A percentile compares a stretch with the other conserved stretches of the same genome.
phyloP scores from a whole-genome alignment of 1,140 invertebrate species.

The Cryptotermes secundus region DNA sequence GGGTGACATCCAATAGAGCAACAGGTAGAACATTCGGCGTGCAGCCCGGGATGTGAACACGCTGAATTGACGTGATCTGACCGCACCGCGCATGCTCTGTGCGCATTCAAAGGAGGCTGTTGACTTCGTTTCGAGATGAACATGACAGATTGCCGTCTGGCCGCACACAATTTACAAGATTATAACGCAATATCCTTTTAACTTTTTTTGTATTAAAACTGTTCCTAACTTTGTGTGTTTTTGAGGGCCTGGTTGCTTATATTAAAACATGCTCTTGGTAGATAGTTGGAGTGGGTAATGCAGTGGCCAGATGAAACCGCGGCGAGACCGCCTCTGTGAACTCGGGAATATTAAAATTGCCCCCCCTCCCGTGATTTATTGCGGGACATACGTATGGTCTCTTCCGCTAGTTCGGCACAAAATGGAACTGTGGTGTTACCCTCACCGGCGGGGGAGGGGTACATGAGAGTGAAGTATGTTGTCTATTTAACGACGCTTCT shows the following conservation, averaged over 20 bases:
- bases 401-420: no score
- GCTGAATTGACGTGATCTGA: no score
- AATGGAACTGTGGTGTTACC: no score
- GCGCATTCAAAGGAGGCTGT: not conserved
- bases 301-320: not conserved
- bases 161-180: not conserved
- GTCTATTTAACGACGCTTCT: no score
- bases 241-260: not conserved
- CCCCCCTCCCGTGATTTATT: not conserved
- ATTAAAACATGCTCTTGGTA: not conserved
- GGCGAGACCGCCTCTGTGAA: not conserved
- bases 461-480: no score
- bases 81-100: not conserved
- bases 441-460: no score
- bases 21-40: not conserved
- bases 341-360: not conserved
- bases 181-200: not conserved
- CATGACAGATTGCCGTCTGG: not conserved
- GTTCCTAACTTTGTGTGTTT: not conserved
- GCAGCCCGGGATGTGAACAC: not conserved
- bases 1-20: not conserved
- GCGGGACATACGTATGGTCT: not conserved
- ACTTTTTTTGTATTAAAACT: not conserved
- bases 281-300: not conserved
- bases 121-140: not conserved